A percentile compares a stretch with the other conserved stretches of the same genome.
These are phyloP conservation scores for Parazoanthus atlanticus DNA, from an alignment of 92 coral and sea anemone species.

Conservation along the genomic window DNA sequence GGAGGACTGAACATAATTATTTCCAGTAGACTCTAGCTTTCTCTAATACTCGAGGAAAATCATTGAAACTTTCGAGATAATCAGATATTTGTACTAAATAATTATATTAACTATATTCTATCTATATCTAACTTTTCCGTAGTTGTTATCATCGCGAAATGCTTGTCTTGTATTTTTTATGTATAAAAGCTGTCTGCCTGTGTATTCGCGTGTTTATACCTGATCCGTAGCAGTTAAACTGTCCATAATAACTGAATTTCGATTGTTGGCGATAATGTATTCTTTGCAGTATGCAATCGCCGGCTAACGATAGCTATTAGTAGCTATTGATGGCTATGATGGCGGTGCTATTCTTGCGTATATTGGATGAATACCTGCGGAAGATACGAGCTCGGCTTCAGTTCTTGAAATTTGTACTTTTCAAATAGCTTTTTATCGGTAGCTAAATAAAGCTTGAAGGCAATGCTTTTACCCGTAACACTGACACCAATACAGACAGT, in stretches of 20 bases:
- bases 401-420: not conserved
- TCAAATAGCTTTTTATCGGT: not conserved
- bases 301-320: not conserved
- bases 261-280: no score
- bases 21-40: no score
- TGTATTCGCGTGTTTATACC: no score
- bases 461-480: no score
- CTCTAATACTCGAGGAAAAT: not conserved
- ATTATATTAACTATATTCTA: no score
- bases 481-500: no score
- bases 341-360: not conserved
- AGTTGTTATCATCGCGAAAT: not conserved
- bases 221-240: no score
- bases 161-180: no score
- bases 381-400: not conserved
- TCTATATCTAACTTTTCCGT: not conserved
- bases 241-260: no score
- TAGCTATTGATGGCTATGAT: not conserved
- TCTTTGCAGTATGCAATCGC: no score
- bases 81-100: not conserved
- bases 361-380: not conserved
- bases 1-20: no score
- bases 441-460: not conserved
- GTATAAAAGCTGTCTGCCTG: no score
- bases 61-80: not conserved